phyloP scores from a whole-genome alignment of 2,888 invertebrate species.

The Drosophila testacea region DNA sequence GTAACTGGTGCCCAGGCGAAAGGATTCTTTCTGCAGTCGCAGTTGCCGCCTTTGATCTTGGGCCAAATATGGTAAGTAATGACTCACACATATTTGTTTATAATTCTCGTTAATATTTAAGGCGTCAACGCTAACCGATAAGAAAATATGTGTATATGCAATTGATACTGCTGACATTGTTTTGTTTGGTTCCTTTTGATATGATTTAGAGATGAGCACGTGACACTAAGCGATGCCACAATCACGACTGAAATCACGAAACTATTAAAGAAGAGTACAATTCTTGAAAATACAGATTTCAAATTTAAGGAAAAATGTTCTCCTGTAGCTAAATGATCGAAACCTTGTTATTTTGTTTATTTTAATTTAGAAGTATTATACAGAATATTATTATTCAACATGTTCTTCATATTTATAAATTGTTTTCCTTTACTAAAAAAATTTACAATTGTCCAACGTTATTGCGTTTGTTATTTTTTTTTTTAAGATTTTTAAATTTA shows the following conservation, averaged over 20 bases:
- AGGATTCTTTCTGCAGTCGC: constrained; percentile 96
- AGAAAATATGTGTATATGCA: constrained; percentile 24
- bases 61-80: constrained; percentile 96
- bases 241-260: neutral
- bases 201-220: constrained; percentile 22
- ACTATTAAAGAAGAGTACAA: neutral
- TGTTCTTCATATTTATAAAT: too few relatives aligned
- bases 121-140: constrained; percentile 39
- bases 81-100: constrained; percentile 22
- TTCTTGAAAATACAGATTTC: neutral
- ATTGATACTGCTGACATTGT: constrained; percentile 27
- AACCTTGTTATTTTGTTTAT: too few relatives aligned
- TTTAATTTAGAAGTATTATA: too few relatives aligned
- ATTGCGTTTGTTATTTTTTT: too few relatives aligned
- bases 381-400: too few relatives aligned
- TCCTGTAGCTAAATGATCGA: too few relatives aligned
- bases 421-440: too few relatives aligned
- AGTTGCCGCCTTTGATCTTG: constrained; percentile 94
- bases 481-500: neutral
- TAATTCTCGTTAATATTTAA: constrained; percentile 27
- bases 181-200: constrained; percentile 39
- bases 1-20: constrained; percentile 97
- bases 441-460: too few relatives aligned
- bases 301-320: too few relatives aligned
- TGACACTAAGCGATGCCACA: neutral